These are phyloP conservation scores for Phalangium opilio DNA, from an alignment of 2,888 invertebrate species.

Conservation along the genomic window DNA sequence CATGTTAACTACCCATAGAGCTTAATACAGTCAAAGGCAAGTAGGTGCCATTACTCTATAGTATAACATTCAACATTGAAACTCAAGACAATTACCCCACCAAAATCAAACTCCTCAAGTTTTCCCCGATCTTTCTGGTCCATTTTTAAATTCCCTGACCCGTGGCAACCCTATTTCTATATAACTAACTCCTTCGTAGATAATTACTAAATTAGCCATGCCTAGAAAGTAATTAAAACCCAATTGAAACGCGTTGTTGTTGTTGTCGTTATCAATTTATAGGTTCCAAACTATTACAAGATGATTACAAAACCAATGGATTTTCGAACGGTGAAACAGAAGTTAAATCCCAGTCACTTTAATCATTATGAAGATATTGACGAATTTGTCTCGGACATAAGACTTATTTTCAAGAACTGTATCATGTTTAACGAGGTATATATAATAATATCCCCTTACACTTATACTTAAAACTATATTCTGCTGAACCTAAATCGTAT, in stretches of 20 bases:
- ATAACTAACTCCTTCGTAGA: background rate
- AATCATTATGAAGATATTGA: constrained; percentile 57
- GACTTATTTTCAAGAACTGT: constrained; percentile 75
- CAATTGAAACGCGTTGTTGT: too few relatives aligned
- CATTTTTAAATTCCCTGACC: too few relatives aligned
- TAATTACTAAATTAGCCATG: background rate
- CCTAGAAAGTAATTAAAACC: too few relatives aligned
- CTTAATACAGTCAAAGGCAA: too few relatives aligned
- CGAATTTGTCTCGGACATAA: constrained; percentile 60
- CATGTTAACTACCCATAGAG: too few relatives aligned
- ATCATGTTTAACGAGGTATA: constrained; percentile 66
- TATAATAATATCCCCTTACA: constrained; percentile 18
- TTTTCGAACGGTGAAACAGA: constrained; percentile 62
- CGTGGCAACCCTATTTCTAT: too few relatives aligned
- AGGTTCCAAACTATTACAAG: constrained; percentile 51
- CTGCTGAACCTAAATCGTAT: background rate
- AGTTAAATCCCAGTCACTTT: constrained; percentile 54
- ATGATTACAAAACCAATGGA: constrained; percentile 67
- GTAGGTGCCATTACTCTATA: too few relatives aligned
- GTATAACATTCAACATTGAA: too few relatives aligned
- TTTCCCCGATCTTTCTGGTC: too few relatives aligned
- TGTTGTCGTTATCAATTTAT: constrained; percentile 21
- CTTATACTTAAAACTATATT: background rate
- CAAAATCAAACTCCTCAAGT: too few relatives aligned
- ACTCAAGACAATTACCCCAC: too few relatives aligned